Evolutionary conservation across 2,888 invertebrate species (phyloP), one percentile per base, ranked within the genome.

Genomic region (Clistopyga incitator): DNA sequence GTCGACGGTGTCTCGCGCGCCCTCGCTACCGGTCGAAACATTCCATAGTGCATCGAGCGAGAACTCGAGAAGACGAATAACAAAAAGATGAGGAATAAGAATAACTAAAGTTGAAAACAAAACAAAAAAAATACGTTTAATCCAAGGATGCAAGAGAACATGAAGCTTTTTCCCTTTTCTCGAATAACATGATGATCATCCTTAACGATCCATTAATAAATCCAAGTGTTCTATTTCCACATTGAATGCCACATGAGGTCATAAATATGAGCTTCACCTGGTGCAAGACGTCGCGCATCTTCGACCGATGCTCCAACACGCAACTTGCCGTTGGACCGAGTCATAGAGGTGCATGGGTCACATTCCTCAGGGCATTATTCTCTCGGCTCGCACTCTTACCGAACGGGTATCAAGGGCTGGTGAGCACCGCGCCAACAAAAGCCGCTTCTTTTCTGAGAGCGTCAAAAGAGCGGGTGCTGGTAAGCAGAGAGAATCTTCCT

Each of bases 301-400:
- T 3, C 11, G 3, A 64, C 59, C 74, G 74, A 78, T 74, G 29
- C 15, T 64, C 75, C 23, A 25, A 18, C 13, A 8, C 15, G 52
- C 8, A 64, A 56, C 50, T 71, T 56, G 59, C 45, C 47, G 45
- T 6, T 38, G 34, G 45, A 42, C 59, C 59, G n/a, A 61, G 20
- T 29, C 29, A 38, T 59, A 64, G 89, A 90, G 91, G 91, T 90
- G 92, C 91, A 91, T 89, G 91, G 92, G 92, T 92, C 92, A 92
- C 92, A 92, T 93, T 93, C 93, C 92, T 88, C 25, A 65, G 85
- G 81, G 92, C 89, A 93, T 93, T 93, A 92, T 93, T 92, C 92
- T 91, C 91, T 89, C 87, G 88, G 89, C 89, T 79, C 34, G 56
- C 68, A 42, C 56, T 65, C 65, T 47, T 47, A 13, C 56, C 47